These are phyloP conservation scores for Ibidorhyncha struthersii DNA, from an alignment of 2,113 vertebrate genomes.

Conservation along the genomic window DNA sequence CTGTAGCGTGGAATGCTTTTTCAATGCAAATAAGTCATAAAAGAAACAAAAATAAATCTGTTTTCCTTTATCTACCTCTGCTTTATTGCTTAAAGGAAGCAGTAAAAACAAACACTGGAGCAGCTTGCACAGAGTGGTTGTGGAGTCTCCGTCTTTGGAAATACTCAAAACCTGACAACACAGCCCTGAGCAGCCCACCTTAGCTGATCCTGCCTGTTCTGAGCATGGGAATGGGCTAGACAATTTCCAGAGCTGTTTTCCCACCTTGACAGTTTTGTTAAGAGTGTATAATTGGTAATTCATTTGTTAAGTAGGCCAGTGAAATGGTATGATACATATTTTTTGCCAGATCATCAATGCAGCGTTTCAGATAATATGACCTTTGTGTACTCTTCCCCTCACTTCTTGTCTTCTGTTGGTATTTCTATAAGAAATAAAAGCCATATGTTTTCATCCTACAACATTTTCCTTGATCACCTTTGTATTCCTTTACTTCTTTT, in stretches of 20 bases:
- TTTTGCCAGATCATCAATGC: not conserved
- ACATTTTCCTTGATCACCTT: not conserved
- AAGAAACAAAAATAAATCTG: not conserved
- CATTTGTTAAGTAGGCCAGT: not conserved
- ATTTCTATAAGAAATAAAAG: not conserved
- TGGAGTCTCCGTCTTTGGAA: not conserved
- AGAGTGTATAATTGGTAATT: not conserved
- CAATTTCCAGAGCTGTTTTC: not conserved
- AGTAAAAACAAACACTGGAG: not conserved
- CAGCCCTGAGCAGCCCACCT: not conserved
- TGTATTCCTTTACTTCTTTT: not conserved
- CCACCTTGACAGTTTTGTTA: not conserved
- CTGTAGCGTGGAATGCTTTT: not conserved
- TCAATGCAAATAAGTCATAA: not conserved
- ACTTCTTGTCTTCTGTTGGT: not conserved
- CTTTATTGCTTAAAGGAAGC: not conserved
- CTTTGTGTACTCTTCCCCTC: not conserved
- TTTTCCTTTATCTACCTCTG: not conserved
- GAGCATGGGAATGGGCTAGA: not conserved
- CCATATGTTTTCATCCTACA: not conserved
- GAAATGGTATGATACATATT: not conserved
- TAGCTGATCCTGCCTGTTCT: not conserved
- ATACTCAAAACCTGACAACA: not conserved
- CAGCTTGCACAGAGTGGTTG: not conserved
- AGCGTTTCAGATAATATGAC: not conserved